These are phyloP conservation scores for Prionailurus viverrinus DNA, from an alignment of 2,113 vertebrate genomes.

Conservation along the genomic window DNA sequence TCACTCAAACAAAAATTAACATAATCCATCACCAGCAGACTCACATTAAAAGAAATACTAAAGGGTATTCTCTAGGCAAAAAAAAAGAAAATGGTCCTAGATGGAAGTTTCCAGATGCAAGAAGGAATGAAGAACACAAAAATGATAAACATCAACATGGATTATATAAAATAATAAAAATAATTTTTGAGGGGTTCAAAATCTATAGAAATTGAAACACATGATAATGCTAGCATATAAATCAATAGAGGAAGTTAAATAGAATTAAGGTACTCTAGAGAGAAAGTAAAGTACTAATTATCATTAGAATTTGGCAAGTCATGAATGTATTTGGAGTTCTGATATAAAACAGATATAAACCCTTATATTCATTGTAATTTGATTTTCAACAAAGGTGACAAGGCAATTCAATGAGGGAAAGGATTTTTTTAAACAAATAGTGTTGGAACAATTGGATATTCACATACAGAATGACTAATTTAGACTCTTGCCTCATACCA, in stretches of 20 bases:
- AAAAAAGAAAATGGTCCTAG: not conserved
- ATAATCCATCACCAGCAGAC: not conserved
- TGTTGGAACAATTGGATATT: not conserved
- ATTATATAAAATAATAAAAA: not conserved
- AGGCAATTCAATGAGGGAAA: not conserved
- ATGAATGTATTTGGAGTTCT: not conserved
- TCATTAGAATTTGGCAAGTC: not conserved
- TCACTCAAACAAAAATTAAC: constrained; percentile 6
- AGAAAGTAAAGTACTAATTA: not conserved
- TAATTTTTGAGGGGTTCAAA: not conserved
- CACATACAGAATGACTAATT: constrained; percentile 14
- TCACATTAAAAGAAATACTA: not conserved
- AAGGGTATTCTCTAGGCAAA: not conserved
- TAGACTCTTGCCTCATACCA: not conserved
- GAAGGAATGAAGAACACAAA: constrained; percentile 19
- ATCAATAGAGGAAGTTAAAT: not conserved
- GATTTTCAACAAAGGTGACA: not conserved
- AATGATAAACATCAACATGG: not conserved
- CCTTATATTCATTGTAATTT: not conserved
- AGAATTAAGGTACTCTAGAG: not conserved
- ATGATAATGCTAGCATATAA: not conserved
- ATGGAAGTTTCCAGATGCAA: not conserved
- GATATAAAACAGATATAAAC: not conserved
- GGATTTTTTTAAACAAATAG: not conserved
- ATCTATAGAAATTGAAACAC: not conserved